A percentile compares a stretch with the other conserved stretches of the same genome.
Evolutionary conservation across 2,113 vertebrate genomes (phyloP).

Genomic region (Phalacrocorax aristotelis): DNA sequence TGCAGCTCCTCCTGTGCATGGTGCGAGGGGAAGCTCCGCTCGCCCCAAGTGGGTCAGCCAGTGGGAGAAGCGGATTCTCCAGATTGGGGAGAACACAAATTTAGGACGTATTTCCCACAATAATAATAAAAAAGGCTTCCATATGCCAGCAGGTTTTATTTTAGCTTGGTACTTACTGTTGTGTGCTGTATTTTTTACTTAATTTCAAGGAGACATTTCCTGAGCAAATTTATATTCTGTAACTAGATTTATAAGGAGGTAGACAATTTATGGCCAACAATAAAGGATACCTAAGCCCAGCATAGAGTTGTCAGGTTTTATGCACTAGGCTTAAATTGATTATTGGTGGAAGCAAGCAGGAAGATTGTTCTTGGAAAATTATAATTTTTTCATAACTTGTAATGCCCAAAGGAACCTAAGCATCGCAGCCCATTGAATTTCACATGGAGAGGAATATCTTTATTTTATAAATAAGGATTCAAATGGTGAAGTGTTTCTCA

Average conservation of each 20-base stretch:
- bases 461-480: neutral
- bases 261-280: neutral
- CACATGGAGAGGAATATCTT: neutral
- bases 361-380: neutral
- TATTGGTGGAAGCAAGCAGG: neutral
- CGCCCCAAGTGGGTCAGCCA: accelerated
- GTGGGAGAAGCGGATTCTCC: neutral
- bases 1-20: neutral
- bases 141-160: neutral
- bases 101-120: neutral
- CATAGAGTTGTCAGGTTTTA: neutral
- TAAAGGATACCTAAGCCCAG: neutral
- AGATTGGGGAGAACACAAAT: accelerated
- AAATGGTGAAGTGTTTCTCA: neutral
- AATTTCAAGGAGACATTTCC: neutral
- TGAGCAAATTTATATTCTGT: neutral
- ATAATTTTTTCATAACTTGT: neutral
- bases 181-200: neutral
- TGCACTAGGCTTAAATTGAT: neutral
- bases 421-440: neutral
- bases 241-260: neutral
- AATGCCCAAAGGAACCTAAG: neutral
- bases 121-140: neutral
- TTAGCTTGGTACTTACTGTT: neutral
- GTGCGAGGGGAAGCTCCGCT: neutral